Base-by-base conservation (phyloP, 2,888 invertebrate genomes). In the Platynereis dumerilii region DNA sequence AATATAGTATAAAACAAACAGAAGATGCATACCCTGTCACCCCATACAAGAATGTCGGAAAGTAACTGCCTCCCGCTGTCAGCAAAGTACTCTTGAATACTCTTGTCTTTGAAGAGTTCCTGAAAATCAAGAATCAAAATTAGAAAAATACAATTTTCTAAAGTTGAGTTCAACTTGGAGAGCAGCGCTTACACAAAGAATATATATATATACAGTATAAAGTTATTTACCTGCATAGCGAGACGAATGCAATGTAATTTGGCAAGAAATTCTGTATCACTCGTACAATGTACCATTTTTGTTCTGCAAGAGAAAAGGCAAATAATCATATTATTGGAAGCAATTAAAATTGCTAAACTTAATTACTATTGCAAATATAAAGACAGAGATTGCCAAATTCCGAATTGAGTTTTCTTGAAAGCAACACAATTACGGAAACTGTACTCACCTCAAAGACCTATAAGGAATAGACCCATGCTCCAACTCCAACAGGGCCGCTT, bases 201-300 rank as follows among this genome's bases (percentile, higher is more conserved):
- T 34, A 34, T 34, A 7, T 34, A 34, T 34, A 34, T 7, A 7
- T 5, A 7, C 34, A 34, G 34, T 7, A 34, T 7, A 34, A 34
- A 34, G 34, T 34, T 34, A 7, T 7, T 7, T 72, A 83, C 84
- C 79, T 92, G 90, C 83, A 96, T 92, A 45, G 95, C 96, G 67
- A 91, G 87, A 63, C 99, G 90, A 71, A 99, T 86, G 81, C 98
- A 97, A 81, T 95, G 92, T 69, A 99, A 87, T 87, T 99, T 99
- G 61, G 95, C 94, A 74, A 97, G 87, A 86, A 96, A 99, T 86
- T 99, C 98, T 0, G 91, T 89, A 84, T 98, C 97, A 1, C 92
- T 91, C 52, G 90, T 89, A 84, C 97, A 97, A 71, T 91, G 90
- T 26, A 96, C 91, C 77, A 93, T 86, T 74, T 94, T 94, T 0